Evolutionary conservation across 1,140 invertebrate species (phyloP).

Genomic region (Panagrolaimus sp.): DNA sequence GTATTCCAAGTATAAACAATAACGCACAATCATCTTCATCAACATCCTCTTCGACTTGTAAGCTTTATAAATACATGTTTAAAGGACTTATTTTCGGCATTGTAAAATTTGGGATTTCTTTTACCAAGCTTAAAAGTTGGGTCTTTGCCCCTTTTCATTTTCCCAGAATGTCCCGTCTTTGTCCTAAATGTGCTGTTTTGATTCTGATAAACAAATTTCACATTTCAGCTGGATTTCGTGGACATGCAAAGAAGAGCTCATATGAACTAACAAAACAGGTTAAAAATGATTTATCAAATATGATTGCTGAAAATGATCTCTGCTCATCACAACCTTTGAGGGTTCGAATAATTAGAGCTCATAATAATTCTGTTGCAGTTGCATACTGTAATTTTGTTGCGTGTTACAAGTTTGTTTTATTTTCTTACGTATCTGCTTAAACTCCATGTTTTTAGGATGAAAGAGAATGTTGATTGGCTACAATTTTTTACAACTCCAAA

Average conservation of each 20-base stretch:
- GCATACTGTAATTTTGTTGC: slow-evolving; percentile 90
- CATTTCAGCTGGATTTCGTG: background rate
- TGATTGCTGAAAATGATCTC: slow-evolving; percentile 1
- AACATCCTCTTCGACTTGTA: background rate
- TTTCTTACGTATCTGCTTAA: slow-evolving; percentile 11
- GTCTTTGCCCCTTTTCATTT: too few species aligned
- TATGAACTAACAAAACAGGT: slow-evolving; percentile 21
- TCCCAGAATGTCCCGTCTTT: too few species aligned
- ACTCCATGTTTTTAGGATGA: slow-evolving; percentile 67
- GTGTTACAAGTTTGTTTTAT: slow-evolving; percentile 73
- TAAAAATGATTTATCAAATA: background rate
- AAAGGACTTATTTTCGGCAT: too few species aligned
- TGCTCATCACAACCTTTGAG: slow-evolving; percentile 69
- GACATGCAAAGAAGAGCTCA: slow-evolving; percentile 21
- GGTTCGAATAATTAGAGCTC: slow-evolving; percentile 87
- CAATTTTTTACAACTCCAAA: slow-evolving; percentile 85
- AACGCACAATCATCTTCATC: too few species aligned
- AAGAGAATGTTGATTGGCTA: slow-evolving; percentile 91
- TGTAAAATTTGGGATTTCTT: too few species aligned
- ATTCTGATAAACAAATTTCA: background rate
- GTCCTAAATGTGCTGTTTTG: too few species aligned
- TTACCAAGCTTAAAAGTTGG: too few species aligned
- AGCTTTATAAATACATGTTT: too few species aligned
- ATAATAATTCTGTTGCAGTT: slow-evolving; percentile 94
- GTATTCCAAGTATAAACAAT: too few species aligned